These are phyloP conservation scores for Salvelinus fontinalis DNA, from an alignment of 2,113 vertebrate genomes.

Conservation along the genomic window DNA sequence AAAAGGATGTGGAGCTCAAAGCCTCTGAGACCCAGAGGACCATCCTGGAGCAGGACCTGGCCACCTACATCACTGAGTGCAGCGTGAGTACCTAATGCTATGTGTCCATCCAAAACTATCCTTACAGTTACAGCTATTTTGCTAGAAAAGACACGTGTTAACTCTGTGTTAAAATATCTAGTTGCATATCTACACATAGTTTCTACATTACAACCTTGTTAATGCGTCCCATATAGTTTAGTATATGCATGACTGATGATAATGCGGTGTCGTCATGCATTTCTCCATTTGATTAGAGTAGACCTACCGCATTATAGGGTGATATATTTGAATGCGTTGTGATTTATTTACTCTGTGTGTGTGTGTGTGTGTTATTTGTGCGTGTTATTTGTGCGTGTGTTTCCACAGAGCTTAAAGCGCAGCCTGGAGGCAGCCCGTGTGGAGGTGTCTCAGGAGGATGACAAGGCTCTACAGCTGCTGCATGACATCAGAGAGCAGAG, in stretches of 20 bases:
- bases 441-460: constrained; percentile 98
- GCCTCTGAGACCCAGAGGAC: constrained; percentile 97
- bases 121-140: too few relatives aligned
- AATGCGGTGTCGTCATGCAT: too few relatives aligned
- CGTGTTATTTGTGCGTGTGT: constrained; percentile 47
- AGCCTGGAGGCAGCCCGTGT: constrained; percentile 98
- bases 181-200: too few relatives aligned
- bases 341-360: constrained; percentile 20
- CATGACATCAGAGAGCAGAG: constrained; percentile 98
- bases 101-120: too few relatives aligned
- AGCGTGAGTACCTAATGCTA: constrained; percentile 82
- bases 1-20: constrained; percentile 99
- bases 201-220: too few relatives aligned
- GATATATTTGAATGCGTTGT: constrained; percentile 12
- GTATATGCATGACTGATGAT: too few relatives aligned
- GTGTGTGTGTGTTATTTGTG: constrained; percentile 32
- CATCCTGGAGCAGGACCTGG: constrained; percentile 98
- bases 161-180: too few relatives aligned
- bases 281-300: too few relatives aligned
- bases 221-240: too few relatives aligned
- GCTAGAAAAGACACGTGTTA: too few relatives aligned
- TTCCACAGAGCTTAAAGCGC: constrained; percentile 93
- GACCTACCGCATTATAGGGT: background rate
- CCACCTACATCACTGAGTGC: constrained; percentile 99
- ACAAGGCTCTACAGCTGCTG: constrained; percentile 97